These are phyloP conservation scores for Tichodroma muraria DNA, from an alignment of 2,113 vertebrate species.

Conservation along the genomic window DNA sequence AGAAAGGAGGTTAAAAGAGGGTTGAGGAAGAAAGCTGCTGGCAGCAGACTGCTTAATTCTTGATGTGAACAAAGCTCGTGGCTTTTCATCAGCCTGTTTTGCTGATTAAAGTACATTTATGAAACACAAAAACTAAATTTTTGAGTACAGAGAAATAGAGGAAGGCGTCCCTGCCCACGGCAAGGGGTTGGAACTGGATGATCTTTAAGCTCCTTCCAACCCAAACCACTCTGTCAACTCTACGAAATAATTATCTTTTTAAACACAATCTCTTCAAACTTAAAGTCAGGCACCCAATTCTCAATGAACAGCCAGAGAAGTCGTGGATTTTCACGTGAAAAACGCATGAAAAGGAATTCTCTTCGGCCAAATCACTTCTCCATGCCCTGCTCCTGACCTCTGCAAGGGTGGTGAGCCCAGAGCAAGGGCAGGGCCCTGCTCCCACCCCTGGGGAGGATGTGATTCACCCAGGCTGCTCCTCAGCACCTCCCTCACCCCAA, in stretches of 20 bases:
- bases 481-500: neutral
- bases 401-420: neutral
- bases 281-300: neutral
- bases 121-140: neutral
- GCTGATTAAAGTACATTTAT: neutral
- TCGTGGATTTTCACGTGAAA: neutral
- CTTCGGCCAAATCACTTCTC: neutral
- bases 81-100: neutral
- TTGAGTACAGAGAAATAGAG: neutral
- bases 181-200: neutral
- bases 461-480: neutral
- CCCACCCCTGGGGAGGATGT: neutral
- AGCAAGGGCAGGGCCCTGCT: neutral
- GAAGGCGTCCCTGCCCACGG: neutral
- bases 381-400: too few species aligned
- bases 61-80: neutral
- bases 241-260: neutral
- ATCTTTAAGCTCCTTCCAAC: neutral
- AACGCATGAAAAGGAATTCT: fast-evolving
- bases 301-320: fast-evolving
- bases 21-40: neutral
- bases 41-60: neutral
- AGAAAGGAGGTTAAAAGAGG: neutral
- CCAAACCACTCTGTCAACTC: neutral
- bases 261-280: neutral